These are phyloP conservation scores for Psephotus haematonotus DNA, from an alignment of 2,113 vertebrate species.

Conservation along the genomic window DNA sequence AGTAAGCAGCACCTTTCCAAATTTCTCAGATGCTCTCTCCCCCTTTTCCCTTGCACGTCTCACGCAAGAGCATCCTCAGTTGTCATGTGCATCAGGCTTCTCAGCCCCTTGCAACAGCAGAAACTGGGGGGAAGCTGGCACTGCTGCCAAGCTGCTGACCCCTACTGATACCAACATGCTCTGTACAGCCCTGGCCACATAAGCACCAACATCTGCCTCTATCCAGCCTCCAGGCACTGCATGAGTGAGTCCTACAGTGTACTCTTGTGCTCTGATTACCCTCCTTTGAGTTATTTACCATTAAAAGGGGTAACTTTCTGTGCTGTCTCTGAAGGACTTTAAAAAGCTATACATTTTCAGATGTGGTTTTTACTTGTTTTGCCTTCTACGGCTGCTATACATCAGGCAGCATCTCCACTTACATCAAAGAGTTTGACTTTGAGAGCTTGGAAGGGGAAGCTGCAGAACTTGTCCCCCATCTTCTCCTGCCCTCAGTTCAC, in stretches of 20 bases:
- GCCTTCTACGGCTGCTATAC: constrained; percentile 29
- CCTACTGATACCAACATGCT: background rate
- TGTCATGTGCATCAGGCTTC: accelerated
- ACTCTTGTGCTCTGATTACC: background rate
- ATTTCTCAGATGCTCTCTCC: background rate
- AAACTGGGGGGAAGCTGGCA: background rate
- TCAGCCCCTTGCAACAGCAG: background rate
- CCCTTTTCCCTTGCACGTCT: background rate
- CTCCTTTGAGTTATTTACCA: background rate
- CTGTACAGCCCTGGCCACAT: background rate
- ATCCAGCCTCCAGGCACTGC: background rate
- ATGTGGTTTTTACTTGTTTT: constrained; percentile 24
- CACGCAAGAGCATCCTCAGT: background rate
- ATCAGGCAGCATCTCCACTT: background rate
- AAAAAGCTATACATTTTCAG: background rate
- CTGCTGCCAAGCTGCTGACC: background rate
- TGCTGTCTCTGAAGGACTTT: background rate
- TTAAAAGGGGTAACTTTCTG: background rate
- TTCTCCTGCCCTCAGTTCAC: background rate
- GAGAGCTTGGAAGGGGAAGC: background rate
- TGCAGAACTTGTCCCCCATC: background rate
- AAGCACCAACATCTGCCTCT: background rate
- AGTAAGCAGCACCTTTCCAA: background rate
- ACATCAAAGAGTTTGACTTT: background rate
- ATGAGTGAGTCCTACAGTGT: background rate